Percentiles rank a stretch among this genome's conserved stretches.
Conservation (phyloP, 2,888 invertebrate genomes). For the Strigamia crassipes region DNA sequence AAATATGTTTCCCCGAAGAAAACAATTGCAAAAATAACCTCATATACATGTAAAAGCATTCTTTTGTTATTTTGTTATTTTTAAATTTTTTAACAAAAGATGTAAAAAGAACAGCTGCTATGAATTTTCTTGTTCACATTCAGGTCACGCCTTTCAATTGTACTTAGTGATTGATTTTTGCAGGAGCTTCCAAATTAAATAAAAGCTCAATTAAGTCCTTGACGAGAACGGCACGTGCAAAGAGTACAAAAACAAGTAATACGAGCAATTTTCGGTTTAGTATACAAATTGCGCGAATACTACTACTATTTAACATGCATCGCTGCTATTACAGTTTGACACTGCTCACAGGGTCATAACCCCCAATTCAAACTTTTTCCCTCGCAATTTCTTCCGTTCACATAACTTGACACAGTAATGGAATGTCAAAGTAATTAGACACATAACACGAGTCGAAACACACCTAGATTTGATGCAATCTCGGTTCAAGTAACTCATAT, state of each 20-base stretch:
- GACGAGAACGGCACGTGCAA: conserved; percentile 29
- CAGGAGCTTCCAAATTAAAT: conserved; percentile 28
- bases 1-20: too few species aligned
- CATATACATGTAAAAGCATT: conserved; percentile 5
- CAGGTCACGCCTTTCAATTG: conserved; percentile 34
- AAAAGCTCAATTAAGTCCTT: conserved; percentile 35
- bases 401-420: too few species aligned
- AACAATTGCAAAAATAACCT: background rate
- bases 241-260: conserved; percentile 28
- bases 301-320: conserved; percentile 15
- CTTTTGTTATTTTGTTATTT: background rate
- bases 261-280: conserved; percentile 17
- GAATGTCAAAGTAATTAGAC: too few species aligned
- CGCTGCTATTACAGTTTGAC: background rate
- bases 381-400: too few species aligned
- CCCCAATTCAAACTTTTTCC: background rate
- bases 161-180: conserved; percentile 36
- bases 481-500: too few species aligned
- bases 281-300: conserved; percentile 10
- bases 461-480: too few species aligned
- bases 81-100: background rate
- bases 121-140: conserved; percentile 25
- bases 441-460: too few species aligned
- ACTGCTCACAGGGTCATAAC: background rate
- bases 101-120: conserved; percentile 28